Evolutionary conservation across 1,140 invertebrate species (phyloP).

Genomic region (Drosophila littoralis): DNA sequence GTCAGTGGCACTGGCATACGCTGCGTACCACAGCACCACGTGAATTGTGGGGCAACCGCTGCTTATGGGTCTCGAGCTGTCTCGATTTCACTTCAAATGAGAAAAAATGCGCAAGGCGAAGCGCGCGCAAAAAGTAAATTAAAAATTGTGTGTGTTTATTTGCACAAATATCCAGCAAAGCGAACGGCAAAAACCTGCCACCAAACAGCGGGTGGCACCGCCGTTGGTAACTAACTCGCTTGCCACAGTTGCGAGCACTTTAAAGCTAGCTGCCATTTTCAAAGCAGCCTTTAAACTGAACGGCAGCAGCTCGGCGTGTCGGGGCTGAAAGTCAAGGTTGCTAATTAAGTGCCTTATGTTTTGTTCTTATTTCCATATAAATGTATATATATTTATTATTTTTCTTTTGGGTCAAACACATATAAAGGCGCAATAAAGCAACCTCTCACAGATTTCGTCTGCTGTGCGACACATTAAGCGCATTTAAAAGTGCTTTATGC

Average conservation of each 20-base stretch:
- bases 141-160: slow-evolving; percentile 79
- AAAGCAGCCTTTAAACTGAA: slow-evolving; percentile 21
- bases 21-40: slow-evolving; percentile 22
- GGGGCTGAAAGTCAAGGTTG: slow-evolving; percentile 72
- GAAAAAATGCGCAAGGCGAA: slow-evolving; percentile 58
- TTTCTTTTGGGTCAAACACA: slow-evolving; percentile 63
- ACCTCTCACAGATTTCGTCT: slow-evolving; percentile 41
- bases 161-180: slow-evolving; percentile 61
- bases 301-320: slow-evolving; percentile 6
- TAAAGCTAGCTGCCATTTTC: slow-evolving; percentile 47
- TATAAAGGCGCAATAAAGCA: slow-evolving; percentile 30
- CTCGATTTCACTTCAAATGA: slow-evolving; percentile 77
- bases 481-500: slow-evolving; percentile 53
- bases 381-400: slow-evolving; percentile 1
- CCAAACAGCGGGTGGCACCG: not conserved
- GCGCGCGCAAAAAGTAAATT: slow-evolving; percentile 77
- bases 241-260: slow-evolving; percentile 28
- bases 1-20: slow-evolving; percentile 34
- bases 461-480: slow-evolving; percentile 54
- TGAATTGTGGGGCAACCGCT: slow-evolving; percentile 55
- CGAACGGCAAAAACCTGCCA: slow-evolving; percentile 43
- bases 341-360: slow-evolving; percentile 72
- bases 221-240: not conserved
- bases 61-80: slow-evolving; percentile 74
- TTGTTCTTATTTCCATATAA: slow-evolving; percentile 9